Base-by-base conservation (phyloP, 2,888 invertebrate species). In the Dynastes tityus region DNA sequence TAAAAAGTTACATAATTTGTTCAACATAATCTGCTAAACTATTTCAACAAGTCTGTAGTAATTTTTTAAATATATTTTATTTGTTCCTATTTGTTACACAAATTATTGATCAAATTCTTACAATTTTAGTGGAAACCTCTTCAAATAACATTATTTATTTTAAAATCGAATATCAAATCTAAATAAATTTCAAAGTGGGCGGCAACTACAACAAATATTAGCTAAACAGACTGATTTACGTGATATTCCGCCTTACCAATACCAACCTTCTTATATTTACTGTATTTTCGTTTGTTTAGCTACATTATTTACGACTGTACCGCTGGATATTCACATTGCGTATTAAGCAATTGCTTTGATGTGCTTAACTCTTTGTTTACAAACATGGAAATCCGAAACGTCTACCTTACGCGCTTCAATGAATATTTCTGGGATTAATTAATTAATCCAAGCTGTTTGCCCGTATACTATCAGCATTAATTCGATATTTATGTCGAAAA, bases 321-420 rank as follows among this genome's bases (percentile, higher is more conserved):
- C 61, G 9, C 27, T 29, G 29, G 8, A 63, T 63, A 63, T 32
- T 63, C 27, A 63, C 22, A 9, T 58, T 22, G 22, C 22, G 5
- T 8, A 45, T 55, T 55, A 29, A n/a, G 63, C n/a, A 63, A 32
- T 29, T 13, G 63, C 63, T 32, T 63, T 63, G 63, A 63, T 63
- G 63, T 63, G 63, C 2, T 63, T n/a, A 63, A 3, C 29, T 63
- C 32, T 32, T 27, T 29, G 13, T 63, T 11, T 63, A 29, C 27
- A 22, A 1, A 55, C 8, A 58, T 22, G 22, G 22, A 16, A 58
- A 22, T 22, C 16, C 16, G 9, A 22, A 58, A 58, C 16, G 16
- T 58, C 55, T 58, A 58, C 6, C 9, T 9, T 22, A n/a, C 8
- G 2, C 3, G 55, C 2, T 58, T 58, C 6, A 16, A 8, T 58